Evolutionary conservation across 2,888 invertebrate species (phyloP).

Genomic region (Unio delphinus): DNA sequence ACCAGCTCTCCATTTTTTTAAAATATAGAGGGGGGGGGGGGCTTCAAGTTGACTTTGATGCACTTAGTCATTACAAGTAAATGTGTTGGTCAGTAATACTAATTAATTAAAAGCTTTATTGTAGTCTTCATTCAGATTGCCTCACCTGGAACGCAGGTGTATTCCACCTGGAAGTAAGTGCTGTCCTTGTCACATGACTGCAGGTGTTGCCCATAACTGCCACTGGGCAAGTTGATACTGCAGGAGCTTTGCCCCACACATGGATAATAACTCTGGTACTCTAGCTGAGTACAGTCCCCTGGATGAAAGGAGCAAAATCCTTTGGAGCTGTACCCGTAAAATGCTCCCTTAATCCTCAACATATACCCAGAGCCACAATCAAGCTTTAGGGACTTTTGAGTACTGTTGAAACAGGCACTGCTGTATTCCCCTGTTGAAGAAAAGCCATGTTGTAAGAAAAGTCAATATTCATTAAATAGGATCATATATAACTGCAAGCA

Average conservation of each 20-base stretch:
- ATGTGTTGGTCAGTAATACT: no score
- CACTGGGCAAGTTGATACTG: conserved; percentile 56
- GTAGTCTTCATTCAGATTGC: no score
- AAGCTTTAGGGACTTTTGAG: conserved; percentile 49
- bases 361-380: conserved; percentile 59
- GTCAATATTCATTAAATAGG: no score
- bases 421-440: conserved; percentile 40
- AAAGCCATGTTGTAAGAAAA: no score
- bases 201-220: conserved; percentile 47
- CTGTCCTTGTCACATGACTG: conserved; percentile 54
- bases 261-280: conserved; percentile 48
- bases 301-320: conserved; percentile 45
- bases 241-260: conserved; percentile 61
- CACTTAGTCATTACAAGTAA: no score
- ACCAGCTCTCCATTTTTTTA: no score
- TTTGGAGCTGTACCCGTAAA: conserved; percentile 59
- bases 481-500: no score
- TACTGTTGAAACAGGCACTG: conserved; percentile 53
- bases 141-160: conserved; percentile 63
- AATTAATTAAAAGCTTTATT: no score
- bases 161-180: conserved; percentile 68
- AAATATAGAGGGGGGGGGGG: no score
- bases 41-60: no score
- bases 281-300: conserved; percentile 57
- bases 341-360: conserved; percentile 59